phyloP scores from a whole-genome alignment of 2,113 vertebrate species.

The Artemisiospiza belli region DNA sequence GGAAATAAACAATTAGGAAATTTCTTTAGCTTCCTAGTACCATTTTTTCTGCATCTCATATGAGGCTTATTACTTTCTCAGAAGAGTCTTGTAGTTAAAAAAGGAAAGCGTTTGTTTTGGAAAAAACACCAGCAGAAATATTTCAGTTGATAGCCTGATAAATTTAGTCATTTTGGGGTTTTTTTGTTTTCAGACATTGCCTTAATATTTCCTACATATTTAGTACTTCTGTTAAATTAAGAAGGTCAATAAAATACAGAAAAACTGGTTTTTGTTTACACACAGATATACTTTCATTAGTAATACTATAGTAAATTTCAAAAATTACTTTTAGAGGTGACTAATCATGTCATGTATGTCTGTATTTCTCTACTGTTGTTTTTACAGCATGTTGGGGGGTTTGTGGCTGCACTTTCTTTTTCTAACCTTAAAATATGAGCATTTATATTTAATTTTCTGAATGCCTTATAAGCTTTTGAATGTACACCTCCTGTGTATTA shows the following conservation, averaged over 20 bases:
- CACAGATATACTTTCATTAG: background rate
- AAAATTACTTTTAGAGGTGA: background rate
- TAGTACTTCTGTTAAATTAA: background rate
- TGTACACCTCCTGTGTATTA: rapidly evolving
- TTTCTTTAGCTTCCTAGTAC: background rate
- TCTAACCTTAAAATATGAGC: background rate
- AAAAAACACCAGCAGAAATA: background rate
- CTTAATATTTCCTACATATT: background rate
- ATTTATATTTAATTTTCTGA: background rate
- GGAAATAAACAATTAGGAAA: background rate
- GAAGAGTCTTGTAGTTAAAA: background rate
- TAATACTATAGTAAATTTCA: background rate
- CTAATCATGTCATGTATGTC: background rate
- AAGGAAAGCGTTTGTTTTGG: background rate
- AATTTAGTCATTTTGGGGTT: background rate
- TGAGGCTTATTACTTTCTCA: background rate
- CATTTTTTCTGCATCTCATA: background rate
- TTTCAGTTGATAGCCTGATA: background rate
- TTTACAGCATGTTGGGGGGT: background rate
- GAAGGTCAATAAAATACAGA: background rate
- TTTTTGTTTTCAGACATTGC: background rate
- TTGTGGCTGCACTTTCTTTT: background rate
- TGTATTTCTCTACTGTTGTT: background rate
- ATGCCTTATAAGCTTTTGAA: rapidly evolving
- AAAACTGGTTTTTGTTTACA: background rate